Evolutionary conservation across 2,888 invertebrate species (phyloP), one percentile per base, ranked within the genome.

Genomic region (Leptura quadrifasciata): DNA sequence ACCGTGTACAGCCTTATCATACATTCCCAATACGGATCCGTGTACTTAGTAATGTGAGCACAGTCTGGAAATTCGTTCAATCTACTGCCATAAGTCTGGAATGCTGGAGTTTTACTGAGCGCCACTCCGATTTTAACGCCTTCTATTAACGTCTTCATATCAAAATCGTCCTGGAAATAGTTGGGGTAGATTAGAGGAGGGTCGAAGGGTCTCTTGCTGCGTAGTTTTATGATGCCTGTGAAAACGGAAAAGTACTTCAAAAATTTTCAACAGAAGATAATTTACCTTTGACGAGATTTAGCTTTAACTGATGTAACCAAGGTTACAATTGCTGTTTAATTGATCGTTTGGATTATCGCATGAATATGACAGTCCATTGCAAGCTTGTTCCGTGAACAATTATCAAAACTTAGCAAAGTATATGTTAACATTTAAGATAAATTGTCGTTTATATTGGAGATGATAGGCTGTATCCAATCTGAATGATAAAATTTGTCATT

Each of bases 121-220:
- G 95, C 94, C 0, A 97, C 91, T 0, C 93, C 95, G 20, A 97
- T 94, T 89, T 97, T 97, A 0, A 95, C 95, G 0, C 97, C 97
- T 89, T 97, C 97, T 0, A 97, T 91, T 55, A 97, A 88, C 0
- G 94, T 94, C 78, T 94, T 94, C 79, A 95, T 91, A 83, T 98
- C 98, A 78, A 93, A 90, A 20, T 95, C 93, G 72, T 96, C 95
- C 18, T 93, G 89, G 84, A 98, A 93, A 87, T 98, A 98, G 87
- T 98, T 98, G 0, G 98, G 97, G 84, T 97, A 95, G 72, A 98
- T 97, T 76, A 95, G 91, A 0, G 98, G 98, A 84, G 96, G 95
- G 75, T 96, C 95, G 82, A 94, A 94, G 0, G 98, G 98, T 88
- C 97, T 95, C 15, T 92, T 93, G 80, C 95, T 95, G 9, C 95